These are phyloP conservation scores for Pseudochirops corinnae DNA, from an alignment of 2,797 vertebrate species.

Conservation along the genomic window DNA sequence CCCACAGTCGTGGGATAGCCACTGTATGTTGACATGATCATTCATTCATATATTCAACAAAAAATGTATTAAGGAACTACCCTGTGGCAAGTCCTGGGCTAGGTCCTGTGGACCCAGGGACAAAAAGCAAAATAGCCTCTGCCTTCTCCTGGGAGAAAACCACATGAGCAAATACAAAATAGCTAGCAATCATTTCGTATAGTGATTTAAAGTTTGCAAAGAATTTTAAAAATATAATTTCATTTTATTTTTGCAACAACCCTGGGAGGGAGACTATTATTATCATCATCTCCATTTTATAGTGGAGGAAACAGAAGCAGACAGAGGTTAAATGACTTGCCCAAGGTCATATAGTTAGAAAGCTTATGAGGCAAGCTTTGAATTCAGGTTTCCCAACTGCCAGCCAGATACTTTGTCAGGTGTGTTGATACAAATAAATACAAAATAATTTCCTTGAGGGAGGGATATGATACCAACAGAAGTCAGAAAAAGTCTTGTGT, in stretches of 20 bases:
- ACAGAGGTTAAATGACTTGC: background rate
- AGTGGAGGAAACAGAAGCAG: background rate
- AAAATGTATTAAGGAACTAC: conserved; percentile 22
- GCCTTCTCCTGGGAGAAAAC: background rate
- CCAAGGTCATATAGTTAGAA: background rate
- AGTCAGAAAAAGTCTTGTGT: background rate
- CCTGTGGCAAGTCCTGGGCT: background rate
- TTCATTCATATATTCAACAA: conserved; percentile 27
- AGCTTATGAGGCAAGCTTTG: background rate
- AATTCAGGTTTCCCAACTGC: background rate
- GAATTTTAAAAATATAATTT: background rate
- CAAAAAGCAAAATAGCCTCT: conserved; percentile 14
- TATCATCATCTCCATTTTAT: background rate
- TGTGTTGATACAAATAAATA: background rate
- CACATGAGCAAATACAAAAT: background rate
- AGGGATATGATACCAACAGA: background rate
- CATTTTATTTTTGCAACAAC: background rate
- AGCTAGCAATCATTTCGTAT: background rate
- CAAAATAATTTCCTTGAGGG: background rate
- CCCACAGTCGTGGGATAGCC: background rate
- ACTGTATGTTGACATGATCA: background rate
- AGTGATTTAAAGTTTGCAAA: background rate
- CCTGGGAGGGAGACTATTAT: background rate
- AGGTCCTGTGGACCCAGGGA: background rate
- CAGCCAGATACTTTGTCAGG: background rate